phyloP scores from a whole-genome alignment of 2,888 invertebrate genomes.

The Sympetrum striolatum region DNA sequence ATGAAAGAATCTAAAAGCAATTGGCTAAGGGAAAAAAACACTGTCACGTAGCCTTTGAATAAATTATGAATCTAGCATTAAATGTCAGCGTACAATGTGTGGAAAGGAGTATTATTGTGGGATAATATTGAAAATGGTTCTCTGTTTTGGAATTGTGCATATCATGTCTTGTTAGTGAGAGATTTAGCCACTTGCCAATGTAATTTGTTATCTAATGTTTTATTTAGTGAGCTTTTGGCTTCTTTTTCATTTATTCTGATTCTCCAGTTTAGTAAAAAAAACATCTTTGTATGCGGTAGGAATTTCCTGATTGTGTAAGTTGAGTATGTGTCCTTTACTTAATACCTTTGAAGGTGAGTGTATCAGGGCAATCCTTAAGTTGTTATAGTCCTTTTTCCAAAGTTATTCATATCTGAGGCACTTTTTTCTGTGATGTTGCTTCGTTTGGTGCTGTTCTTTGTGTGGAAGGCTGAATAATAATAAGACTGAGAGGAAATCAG shows the following conservation, averaged over 20 bases:
- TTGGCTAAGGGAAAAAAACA: not conserved
- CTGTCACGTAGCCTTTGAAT: not conserved
- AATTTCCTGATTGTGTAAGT: not conserved
- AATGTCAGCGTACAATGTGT: not conserved
- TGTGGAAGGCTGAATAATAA: not conserved
- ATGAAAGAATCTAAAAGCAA: too few relatives aligned
- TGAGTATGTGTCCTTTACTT: not conserved
- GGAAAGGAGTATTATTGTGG: not conserved
- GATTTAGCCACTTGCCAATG: not conserved
- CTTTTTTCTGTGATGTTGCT: not conserved
- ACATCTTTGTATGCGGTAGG: not conserved
- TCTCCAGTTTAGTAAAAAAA: not conserved
- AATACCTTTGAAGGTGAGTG: not conserved
- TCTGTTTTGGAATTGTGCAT: not conserved
- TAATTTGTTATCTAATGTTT: not conserved
- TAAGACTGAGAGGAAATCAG: slow-evolving; percentile 26
- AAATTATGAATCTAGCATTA: too few relatives aligned
- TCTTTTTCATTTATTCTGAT: not conserved
- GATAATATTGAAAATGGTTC: not conserved
- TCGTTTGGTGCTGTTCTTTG: slow-evolving; percentile 16
- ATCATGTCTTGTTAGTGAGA: not conserved
- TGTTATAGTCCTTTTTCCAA: not conserved
- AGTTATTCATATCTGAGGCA: not conserved
- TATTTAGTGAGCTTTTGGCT: not conserved
- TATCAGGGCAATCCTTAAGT: not conserved